These are phyloP conservation scores for Phrixothrix hirtus DNA, from an alignment of 2,888 invertebrate genomes.

Conservation along the genomic window DNA sequence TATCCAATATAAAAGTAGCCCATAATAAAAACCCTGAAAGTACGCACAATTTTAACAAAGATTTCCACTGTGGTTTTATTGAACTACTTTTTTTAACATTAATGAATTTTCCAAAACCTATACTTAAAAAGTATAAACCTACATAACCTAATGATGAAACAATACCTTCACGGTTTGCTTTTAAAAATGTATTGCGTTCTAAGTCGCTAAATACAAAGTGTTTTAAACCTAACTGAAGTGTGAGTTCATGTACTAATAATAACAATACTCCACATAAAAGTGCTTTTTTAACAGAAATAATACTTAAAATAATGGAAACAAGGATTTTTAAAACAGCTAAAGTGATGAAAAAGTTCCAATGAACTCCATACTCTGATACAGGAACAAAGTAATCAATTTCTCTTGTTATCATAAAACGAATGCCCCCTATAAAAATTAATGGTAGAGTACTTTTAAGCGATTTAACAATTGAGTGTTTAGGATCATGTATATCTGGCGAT, in stretches of 20 bases:
- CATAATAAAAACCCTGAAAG: conserved; percentile 50
- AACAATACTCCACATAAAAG: conserved; percentile 62
- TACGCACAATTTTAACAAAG: conserved; percentile 22
- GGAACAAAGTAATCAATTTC: conserved; percentile 82
- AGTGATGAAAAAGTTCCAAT: conserved; percentile 99
- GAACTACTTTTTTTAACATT: conserved; percentile 45
- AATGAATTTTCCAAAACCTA: conserved; percentile 64
- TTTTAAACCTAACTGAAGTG: conserved; percentile 65
- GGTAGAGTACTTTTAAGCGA: conserved; percentile 55
- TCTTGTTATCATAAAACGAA: conserved; percentile 64
- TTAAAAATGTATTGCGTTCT: conserved; percentile 64
- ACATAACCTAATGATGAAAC: conserved; percentile 84
- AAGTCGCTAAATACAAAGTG: conserved; percentile 69
- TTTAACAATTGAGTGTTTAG: conserved; percentile 44
- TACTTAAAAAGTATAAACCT: conserved; percentile 77
- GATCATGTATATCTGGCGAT: conserved; percentile 60
- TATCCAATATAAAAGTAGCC: conserved; percentile 57
- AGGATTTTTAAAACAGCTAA: conserved; percentile 80
- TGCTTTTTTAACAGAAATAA: conserved; percentile 59
- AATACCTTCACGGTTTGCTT: conserved; percentile 91
- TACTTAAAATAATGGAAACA: conserved; percentile 64
- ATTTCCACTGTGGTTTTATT: conserved; percentile 27
- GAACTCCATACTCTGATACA: conserved; percentile 91
- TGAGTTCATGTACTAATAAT: conserved; percentile 67
- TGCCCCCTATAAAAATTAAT: conserved; percentile 65